Percentiles rank a stretch among this genome's conserved stretches.
Evolutionary conservation across 2,797 vertebrate species (phyloP).

Genomic region (Petrocephalus sullivani): DNA sequence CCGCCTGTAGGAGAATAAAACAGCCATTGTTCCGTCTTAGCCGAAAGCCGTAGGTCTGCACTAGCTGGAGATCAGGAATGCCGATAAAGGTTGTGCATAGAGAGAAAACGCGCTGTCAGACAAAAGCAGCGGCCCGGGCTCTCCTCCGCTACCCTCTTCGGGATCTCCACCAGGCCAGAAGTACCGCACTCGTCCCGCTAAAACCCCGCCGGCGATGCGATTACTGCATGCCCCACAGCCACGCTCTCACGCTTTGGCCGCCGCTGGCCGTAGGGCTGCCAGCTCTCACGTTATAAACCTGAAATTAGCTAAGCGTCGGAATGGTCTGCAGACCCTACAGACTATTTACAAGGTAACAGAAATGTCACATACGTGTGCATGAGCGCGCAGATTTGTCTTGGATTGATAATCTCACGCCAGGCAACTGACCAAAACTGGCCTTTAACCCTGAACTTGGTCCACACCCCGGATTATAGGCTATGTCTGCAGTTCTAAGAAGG

Average conservation of each 20-base stretch:
- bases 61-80: constrained; percentile 7
- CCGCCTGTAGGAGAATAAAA: not conserved
- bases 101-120: not conserved
- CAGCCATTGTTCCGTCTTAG: not conserved
- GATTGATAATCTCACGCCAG: too few relatives aligned
- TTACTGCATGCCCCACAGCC: not conserved
- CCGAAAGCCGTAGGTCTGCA: not conserved
- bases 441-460: not conserved
- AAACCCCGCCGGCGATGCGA: not conserved
- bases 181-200: not conserved
- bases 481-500: not conserved
- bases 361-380: too few relatives aligned
- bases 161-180: not conserved
- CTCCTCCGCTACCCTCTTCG: not conserved
- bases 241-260: not conserved
- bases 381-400: too few relatives aligned
- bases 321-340: too few relatives aligned
- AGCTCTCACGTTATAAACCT: too few relatives aligned
- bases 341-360: too few relatives aligned
- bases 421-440: too few relatives aligned
- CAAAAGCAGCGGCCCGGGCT: not conserved
- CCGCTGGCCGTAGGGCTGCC: too few relatives aligned
- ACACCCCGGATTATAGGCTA: not conserved
- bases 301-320: too few relatives aligned
- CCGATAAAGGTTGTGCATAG: not conserved